Percentiles rank a stretch among this genome's conserved stretches.
Evolutionary conservation across 2,888 invertebrate genomes (phyloP).

Genomic region (Troilus luridus): DNA sequence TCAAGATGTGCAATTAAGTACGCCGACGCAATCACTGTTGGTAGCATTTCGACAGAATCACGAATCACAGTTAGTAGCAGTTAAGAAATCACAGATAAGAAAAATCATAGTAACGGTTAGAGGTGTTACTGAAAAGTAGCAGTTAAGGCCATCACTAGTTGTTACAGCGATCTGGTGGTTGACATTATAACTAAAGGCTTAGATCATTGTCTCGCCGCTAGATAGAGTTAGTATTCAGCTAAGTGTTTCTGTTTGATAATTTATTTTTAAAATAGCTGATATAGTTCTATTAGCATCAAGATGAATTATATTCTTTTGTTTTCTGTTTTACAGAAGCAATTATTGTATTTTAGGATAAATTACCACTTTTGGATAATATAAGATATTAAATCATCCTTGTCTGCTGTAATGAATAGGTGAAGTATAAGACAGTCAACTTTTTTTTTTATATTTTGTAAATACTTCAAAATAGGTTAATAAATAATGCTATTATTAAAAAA

Average conservation of each 20-base stretch:
- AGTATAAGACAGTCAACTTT: neutral
- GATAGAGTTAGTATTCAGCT: neutral
- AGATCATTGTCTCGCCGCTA: neutral
- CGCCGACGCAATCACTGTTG: too few species aligned
- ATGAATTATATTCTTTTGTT: neutral
- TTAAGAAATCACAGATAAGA: too few species aligned
- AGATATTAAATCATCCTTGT: too few species aligned
- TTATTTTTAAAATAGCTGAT: neutral
- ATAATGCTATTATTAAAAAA: too few species aligned
- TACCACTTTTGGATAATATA: neutral
- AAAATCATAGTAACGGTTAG: too few species aligned
- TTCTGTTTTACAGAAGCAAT: neutral
- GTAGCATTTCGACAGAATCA: too few species aligned
- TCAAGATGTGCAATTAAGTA: too few species aligned
- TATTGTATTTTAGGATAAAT: neutral
- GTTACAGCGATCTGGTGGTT: neutral
- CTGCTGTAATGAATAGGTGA: neutral
- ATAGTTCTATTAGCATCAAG: neutral
- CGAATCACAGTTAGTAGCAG: too few species aligned
- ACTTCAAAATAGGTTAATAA: too few species aligned
- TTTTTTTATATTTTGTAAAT: too few species aligned
- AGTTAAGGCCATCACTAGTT: too few species aligned
- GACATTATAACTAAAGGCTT: neutral
- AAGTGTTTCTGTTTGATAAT: neutral
- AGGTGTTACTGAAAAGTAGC: too few species aligned